These are phyloP conservation scores for Boloria selene DNA, from an alignment of 2,888 invertebrate genomes.

Conservation along the genomic window DNA sequence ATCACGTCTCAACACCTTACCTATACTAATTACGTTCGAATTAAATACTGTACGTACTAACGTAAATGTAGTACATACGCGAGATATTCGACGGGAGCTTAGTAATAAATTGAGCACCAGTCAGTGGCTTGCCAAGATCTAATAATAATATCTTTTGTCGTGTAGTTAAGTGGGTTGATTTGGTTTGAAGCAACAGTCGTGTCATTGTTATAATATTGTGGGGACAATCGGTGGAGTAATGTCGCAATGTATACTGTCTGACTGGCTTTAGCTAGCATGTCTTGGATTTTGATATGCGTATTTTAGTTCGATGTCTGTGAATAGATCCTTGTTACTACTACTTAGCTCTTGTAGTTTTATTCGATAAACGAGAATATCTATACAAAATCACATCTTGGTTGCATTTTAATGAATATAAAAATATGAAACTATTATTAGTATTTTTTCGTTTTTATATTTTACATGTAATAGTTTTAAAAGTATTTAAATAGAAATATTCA, in stretches of 20 bases:
- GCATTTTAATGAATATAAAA: too few relatives aligned
- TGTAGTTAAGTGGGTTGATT: constrained; percentile 34
- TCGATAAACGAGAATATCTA: too few relatives aligned
- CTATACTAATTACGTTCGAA: constrained; percentile 39
- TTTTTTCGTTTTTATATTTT: too few relatives aligned
- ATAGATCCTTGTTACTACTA: too few relatives aligned
- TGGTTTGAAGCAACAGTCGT: constrained; percentile 29
- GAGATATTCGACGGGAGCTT: constrained; percentile 45
- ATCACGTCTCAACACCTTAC: constrained; percentile 30
- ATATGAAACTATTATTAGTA: too few relatives aligned
- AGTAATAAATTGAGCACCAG: constrained; percentile 60
- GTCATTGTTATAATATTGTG: constrained; percentile 6
- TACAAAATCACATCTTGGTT: too few relatives aligned
- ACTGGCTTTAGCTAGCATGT: neutral
- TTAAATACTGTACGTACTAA: constrained; percentile 37
- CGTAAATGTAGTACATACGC: constrained; percentile 39
- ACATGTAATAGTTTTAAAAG: too few relatives aligned
- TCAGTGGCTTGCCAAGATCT: constrained; percentile 63
- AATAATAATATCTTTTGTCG: constrained; percentile 69
- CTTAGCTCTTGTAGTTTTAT: too few relatives aligned
- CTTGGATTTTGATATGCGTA: too few relatives aligned
- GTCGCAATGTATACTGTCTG: neutral
- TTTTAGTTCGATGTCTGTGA: too few relatives aligned
- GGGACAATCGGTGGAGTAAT: neutral
- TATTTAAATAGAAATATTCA: too few relatives aligned